Percentiles rank a stretch among this genome's conserved stretches.
Evolutionary conservation across 2,888 invertebrate species (phyloP).

Genomic region (Panzeria rudis): DNA sequence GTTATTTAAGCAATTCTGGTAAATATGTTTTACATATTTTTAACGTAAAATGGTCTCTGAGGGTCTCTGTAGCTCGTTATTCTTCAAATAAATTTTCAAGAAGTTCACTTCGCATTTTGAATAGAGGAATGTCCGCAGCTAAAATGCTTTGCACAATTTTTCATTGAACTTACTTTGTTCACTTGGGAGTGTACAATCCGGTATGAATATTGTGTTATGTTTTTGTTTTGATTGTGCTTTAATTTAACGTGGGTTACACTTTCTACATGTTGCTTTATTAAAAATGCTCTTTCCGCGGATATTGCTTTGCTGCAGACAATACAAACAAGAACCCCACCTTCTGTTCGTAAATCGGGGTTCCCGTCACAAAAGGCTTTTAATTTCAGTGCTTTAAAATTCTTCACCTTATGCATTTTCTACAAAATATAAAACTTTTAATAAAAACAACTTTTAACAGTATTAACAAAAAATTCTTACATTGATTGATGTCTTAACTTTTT

Average conservation of each 20-base stretch:
- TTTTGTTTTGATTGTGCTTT: background rate
- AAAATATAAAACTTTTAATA: background rate
- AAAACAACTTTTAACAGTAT: background rate
- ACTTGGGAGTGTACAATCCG: background rate
- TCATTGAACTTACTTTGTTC: no score
- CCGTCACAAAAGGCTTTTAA: background rate
- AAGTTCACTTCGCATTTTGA: background rate
- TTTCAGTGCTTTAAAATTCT: background rate
- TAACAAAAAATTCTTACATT: background rate
- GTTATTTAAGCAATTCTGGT: background rate
- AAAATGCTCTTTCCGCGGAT: background rate
- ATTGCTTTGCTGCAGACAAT: background rate
- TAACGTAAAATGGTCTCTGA: background rate
- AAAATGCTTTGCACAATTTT: no score
- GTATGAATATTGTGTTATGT: conserved; percentile 7
- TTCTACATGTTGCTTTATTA: background rate
- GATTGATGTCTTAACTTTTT: no score
- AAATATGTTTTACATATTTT: background rate
- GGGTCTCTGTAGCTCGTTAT: background rate
- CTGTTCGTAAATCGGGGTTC: background rate
- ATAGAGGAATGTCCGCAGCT: background rate
- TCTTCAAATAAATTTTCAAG: background rate
- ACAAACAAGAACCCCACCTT: background rate
- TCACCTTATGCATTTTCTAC: background rate
- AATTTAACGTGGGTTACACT: background rate